Conservation (phyloP, 2,113 vertebrate species). For the Brachirus orientalis region DNA sequence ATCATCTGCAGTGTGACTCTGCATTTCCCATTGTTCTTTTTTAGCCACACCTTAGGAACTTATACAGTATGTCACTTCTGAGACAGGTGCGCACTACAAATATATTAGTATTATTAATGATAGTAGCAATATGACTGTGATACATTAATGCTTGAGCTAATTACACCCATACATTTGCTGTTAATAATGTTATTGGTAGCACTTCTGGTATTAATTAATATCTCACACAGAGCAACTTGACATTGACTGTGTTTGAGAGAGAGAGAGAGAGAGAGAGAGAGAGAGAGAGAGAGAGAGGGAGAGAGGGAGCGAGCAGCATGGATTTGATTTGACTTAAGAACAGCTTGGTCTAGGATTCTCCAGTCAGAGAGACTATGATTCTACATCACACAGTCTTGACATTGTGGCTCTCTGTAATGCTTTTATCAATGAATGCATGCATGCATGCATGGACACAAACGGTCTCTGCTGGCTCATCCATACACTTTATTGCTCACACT, state of each 20-base stretch:
- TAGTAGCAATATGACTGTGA: too few species aligned
- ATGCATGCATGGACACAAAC: constrained; percentile 46
- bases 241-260: constrained; percentile 25
- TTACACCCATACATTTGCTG: background rate
- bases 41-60: too few species aligned
- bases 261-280: background rate
- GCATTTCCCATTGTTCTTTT: too few species aligned
- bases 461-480: constrained; percentile 24
- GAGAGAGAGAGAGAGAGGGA: background rate
- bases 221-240: constrained; percentile 17
- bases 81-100: too few species aligned
- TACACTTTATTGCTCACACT: constrained; percentile 14
- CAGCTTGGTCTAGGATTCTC: constrained; percentile 49
- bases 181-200: background rate
- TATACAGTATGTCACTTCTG: too few species aligned
- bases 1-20: too few species aligned
- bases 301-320: constrained; percentile 27
- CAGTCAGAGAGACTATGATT: constrained; percentile 67
- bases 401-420: constrained; percentile 55
- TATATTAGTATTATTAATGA: too few species aligned
- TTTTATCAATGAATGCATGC: constrained; percentile 67
- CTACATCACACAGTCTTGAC: constrained; percentile 51
- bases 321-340: constrained; percentile 56
- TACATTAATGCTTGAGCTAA: too few species aligned
- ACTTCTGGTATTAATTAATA: background rate